Base-by-base conservation (phyloP, 1,140 invertebrate genomes). In the Heterodera schachtii region DNA sequence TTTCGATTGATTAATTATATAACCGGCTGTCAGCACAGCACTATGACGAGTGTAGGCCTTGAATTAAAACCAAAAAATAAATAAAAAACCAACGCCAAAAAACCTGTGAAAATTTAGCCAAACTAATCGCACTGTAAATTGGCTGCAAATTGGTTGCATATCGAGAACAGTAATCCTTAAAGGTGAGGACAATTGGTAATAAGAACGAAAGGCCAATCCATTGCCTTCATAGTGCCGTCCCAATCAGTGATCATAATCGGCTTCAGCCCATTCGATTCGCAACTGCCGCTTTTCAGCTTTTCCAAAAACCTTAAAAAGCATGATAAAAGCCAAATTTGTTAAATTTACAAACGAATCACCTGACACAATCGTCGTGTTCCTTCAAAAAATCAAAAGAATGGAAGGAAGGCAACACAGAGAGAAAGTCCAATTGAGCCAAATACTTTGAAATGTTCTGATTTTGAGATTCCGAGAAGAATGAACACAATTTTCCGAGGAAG, bases 91-190 rank as follows among this genome's bases (percentile, higher is more conserved):
- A 57, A 57, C 44, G 44, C 21, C 21, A 64, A 73, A 67, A 69
- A 43, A 78, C 77, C 46, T 79, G n/a, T n/a, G 88, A 87, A 80
- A 89, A 89, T 16, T 69, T 60, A 19, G 84, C 85, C 84, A 89
- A 83, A 49, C 85, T 83, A 64, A 90, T 66, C 11, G 89, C 88
- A 77, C 84, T 89, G 80, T 89, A 89, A 43, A 90, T 86, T 19
- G 88, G 88, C 83, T 89, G 88, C 13, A 89, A 60, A 75, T 89
- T 89, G 13, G 88, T 89, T 19, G 88, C 89, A 74, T 89, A 89
- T 81, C 90, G 88, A 8, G 84, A 85, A 64, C 88, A 90, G 75
- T 89, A 89, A 77, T 89, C 89, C 69, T 71, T 11, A 43, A 46
- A 4, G 21, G 0, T 71, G 41, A 46, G 19, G 6, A 46, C 31